Percentiles rank a stretch among this genome's conserved stretches.
Conservation (phyloP, 2,113 vertebrate genomes). For the Halcyon malimbica region DNA sequence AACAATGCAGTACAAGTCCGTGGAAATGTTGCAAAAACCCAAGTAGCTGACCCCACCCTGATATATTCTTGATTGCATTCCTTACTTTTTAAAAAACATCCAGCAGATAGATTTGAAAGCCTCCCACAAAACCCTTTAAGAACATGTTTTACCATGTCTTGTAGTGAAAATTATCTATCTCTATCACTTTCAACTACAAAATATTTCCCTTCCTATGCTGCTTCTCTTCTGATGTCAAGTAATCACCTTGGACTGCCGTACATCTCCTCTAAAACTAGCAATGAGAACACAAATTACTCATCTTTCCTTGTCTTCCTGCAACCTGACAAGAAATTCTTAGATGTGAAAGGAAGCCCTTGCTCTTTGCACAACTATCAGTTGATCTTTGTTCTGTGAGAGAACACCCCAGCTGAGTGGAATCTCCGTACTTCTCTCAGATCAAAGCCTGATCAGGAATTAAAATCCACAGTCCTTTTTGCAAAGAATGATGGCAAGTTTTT, state of each 20-base stretch:
- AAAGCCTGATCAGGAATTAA: not conserved
- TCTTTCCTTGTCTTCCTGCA: not conserved
- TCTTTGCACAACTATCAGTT: not conserved
- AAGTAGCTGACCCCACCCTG: not conserved
- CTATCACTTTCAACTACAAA: not conserved
- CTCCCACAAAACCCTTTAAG: not conserved
- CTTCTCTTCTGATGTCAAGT: not conserved
- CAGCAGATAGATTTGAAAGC: accelerated
- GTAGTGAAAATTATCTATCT: not conserved
- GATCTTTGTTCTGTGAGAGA: not conserved
- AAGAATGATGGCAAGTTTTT: not conserved
- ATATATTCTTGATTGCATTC: not conserved
- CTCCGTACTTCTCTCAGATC: not conserved
- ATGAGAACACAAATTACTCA: not conserved
- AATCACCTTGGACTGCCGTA: not conserved
- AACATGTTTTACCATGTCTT: not conserved
- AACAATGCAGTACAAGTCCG: not conserved
- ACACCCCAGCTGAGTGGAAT: not conserved
- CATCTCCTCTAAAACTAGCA: not conserved
- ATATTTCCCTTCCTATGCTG: not conserved
- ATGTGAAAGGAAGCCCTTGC: not conserved
- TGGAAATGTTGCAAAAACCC: not conserved
- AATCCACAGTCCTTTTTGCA: not conserved
- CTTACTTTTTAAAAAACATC: not conserved
- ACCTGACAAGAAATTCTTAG: not conserved